Percentiles rank a stretch among this genome's conserved stretches.
phyloP scores from a whole-genome alignment of 2,113 vertebrate species.

The Onychorhynchus coronatus region DNA sequence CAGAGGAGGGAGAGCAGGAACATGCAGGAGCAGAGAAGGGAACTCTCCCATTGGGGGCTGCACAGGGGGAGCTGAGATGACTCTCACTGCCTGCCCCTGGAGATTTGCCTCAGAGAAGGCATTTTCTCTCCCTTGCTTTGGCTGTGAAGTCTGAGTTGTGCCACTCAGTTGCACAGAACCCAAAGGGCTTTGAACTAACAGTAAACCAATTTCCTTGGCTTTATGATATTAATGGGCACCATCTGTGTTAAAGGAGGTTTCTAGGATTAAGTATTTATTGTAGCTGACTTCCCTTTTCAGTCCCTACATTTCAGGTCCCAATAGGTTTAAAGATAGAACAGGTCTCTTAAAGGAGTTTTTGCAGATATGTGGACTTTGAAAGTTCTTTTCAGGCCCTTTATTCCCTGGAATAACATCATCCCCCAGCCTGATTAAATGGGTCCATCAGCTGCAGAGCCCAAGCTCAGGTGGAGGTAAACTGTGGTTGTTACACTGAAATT shows the following conservation, averaged over 20 bases:
- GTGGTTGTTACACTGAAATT: not conserved
- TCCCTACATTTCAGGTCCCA: not conserved
- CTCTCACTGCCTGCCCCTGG: not conserved
- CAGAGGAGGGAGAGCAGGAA: not conserved
- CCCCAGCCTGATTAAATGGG: not conserved
- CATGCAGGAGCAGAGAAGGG: not conserved
- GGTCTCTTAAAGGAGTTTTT: not conserved
- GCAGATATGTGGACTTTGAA: not conserved
- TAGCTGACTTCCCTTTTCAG: not conserved
- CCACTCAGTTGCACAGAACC: not conserved
- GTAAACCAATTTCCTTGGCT: not conserved
- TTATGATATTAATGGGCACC: not conserved
- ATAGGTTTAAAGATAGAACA: not conserved
- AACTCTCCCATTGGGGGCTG: accelerated
- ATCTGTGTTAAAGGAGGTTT: not conserved
- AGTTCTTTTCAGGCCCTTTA: not conserved
- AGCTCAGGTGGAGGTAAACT: not conserved
- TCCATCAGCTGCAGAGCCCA: not conserved
- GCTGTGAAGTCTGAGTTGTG: not conserved
- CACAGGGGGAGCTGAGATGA: not conserved
- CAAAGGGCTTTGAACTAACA: not conserved
- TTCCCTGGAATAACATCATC: not conserved
- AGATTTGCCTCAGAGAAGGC: not conserved
- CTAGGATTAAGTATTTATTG: not conserved
- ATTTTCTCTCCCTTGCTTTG: not conserved